Conservation (phyloP, 2,888 invertebrate genomes). For the Meiosimyza platycephala region DNA sequence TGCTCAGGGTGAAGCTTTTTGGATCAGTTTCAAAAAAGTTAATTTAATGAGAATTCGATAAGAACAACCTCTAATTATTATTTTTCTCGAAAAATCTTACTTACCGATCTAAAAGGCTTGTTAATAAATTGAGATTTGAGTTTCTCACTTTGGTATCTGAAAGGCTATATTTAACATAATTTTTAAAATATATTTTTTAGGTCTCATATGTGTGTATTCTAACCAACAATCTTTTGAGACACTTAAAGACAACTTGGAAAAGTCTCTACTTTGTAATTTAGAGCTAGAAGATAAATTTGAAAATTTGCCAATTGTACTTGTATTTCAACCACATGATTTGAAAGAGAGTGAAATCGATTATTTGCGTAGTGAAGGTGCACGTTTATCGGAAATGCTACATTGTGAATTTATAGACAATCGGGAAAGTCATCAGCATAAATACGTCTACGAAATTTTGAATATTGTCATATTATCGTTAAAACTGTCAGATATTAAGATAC, state of each 20-base stretch:
- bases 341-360: conserved; percentile 88
- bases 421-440: conserved; percentile 67
- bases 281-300: conserved; percentile 93
- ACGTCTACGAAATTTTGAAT: conserved; percentile 67
- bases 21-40: too few species aligned
- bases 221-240: conserved; percentile 93
- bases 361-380: conserved; percentile 89
- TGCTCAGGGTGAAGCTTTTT: too few species aligned
- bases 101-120: too few species aligned
- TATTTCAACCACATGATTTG: conserved; percentile 86
- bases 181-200: conserved; percentile 61
- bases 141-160: too few species aligned
- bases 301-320: conserved; percentile 86
- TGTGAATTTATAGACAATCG: conserved; percentile 67
- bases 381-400: conserved; percentile 82
- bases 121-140: too few species aligned
- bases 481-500: conserved; percentile 64
- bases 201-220: conserved; percentile 88
- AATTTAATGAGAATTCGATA: too few species aligned
- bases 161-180: too few species aligned
- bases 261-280: conserved; percentile 88
- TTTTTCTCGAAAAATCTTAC: too few species aligned
- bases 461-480: conserved; percentile 66
- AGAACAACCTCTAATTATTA: too few species aligned
- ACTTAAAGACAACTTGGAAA: conserved; percentile 89